Evolutionary conservation across 2,888 invertebrate species (phyloP).

Genomic region (Thera obeliscata): DNA sequence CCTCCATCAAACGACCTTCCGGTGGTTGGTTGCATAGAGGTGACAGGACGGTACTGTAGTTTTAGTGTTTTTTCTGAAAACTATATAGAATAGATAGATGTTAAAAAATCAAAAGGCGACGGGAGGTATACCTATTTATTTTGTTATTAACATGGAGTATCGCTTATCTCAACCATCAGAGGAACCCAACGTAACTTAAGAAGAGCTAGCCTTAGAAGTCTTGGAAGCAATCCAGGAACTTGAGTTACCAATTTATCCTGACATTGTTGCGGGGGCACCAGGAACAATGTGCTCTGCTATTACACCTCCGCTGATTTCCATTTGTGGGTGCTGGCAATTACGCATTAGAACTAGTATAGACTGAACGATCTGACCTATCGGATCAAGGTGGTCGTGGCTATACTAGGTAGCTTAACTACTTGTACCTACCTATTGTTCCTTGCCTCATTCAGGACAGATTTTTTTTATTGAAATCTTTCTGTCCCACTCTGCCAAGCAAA

Average conservation of each 20-base stretch:
- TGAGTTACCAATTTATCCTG: conserved; percentile 53
- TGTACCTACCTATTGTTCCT: conserved; percentile 11
- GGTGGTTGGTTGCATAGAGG: too few relatives aligned
- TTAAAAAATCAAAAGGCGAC: too few relatives aligned
- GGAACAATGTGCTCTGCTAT: conserved; percentile 55
- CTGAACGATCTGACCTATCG: conserved; percentile 64
- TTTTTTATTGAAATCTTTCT: too few relatives aligned
- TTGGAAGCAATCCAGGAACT: conserved; percentile 37
- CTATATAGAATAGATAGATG: too few relatives aligned
- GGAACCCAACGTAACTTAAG: not conserved
- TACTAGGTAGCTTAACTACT: not conserved
- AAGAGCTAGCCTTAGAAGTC: conserved; percentile 48
- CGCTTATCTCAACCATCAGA: too few relatives aligned
- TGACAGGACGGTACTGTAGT: too few relatives aligned
- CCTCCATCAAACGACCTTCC: too few relatives aligned
- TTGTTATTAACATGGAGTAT: too few relatives aligned
- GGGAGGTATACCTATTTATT: too few relatives aligned
- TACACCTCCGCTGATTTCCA: conserved; percentile 65
- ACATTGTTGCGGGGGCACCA: conserved; percentile 57
- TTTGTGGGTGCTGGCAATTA: conserved; percentile 61
- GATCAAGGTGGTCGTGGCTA: conserved; percentile 52
- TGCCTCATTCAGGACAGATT: conserved; percentile 14
- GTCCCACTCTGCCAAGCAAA: too few relatives aligned
- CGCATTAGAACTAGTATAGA: conserved; percentile 57
- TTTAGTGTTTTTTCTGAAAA: too few relatives aligned